Conservation (phyloP, 2,888 invertebrate species). For the Tenthredo distinguenda region DNA sequence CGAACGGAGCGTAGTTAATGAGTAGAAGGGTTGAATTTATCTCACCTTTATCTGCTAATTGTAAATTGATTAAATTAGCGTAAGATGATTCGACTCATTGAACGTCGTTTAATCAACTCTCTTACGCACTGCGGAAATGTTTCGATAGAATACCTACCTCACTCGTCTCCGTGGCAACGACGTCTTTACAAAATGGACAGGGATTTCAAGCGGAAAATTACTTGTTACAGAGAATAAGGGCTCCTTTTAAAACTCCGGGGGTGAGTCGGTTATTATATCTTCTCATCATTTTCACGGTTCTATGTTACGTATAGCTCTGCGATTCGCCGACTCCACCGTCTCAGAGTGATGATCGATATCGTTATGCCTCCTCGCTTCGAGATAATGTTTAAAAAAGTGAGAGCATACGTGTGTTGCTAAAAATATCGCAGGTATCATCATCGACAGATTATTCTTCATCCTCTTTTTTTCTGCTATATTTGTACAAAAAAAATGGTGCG, state of each 20-base stretch:
- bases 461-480: too few relatives aligned
- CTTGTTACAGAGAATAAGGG: constrained; percentile 15
- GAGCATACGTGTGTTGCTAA: too few relatives aligned
- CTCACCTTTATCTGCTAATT: not conserved
- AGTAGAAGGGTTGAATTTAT: not conserved
- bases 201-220: not conserved
- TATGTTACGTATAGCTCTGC: not conserved
- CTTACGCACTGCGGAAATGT: not conserved
- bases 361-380: too few relatives aligned
- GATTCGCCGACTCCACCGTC: not conserved
- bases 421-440: too few relatives aligned
- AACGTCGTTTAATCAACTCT: not conserved
- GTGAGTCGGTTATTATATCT: not conserved
- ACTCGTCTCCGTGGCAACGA: not conserved
- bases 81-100: constrained; percentile 1
- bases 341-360: not conserved
- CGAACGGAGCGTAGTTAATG: not conserved
- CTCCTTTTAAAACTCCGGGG: not conserved
- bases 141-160: not conserved
- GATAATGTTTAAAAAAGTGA: too few relatives aligned
- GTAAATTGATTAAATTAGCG: not conserved
- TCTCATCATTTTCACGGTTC: not conserved
- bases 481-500: not conserved
- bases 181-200: constrained; percentile 5
- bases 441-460: too few relatives aligned